Base-by-base conservation (phyloP, 2,797 vertebrate species). In the Takifugu ocellatus region DNA sequence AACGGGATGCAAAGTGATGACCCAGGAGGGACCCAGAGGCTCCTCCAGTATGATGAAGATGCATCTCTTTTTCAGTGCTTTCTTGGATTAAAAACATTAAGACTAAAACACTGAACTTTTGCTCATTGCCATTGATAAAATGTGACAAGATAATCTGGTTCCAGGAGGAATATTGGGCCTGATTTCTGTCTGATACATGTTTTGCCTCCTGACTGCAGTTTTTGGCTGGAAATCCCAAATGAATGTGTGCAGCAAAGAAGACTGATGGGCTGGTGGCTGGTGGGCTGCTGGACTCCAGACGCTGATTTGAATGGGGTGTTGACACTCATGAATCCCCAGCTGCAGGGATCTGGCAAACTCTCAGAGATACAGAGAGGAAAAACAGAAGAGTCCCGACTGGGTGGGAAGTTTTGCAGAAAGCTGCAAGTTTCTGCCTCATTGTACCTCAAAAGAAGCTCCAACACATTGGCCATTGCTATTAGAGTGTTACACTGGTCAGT, bases 301-400 rank as follows among this genome's bases (percentile, higher is more conserved):
- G 5, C 51, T 53, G 54, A 57, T 71, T 63, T 62, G 68, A 78
- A 56, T 33, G 25, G 31, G 49, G 39, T 51, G 66, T 42, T 70
- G 56, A 65, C 21, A 12, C 46, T 8, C 3, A 1, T 46, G 2
- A 31, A 49, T 59, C 51, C 47, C 54, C 21, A 6, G 21, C 44
- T 31, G 54, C 47, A 63, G 31, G 33, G 56, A 7, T 5, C 27
- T 29, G 27, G 27, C 3, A 29, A 6, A 7, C 31, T 21, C 21
- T 21, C 21, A 21, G 21, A 21, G 21, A 21, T 21, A 21, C 21
- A 21, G 21, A 21, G 21, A 21, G 21, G 21, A 21, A 21, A 21
- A 21, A 21, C 21, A 21, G 21, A 21, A 21, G 21, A 2, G 68
- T 70, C 59, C 68, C 51, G 56, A 63, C 68, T 49, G 56, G 60